These are phyloP conservation scores for Sorex maritimensis DNA, from an alignment of 2,797 vertebrate genomes.

Conservation along the genomic window DNA sequence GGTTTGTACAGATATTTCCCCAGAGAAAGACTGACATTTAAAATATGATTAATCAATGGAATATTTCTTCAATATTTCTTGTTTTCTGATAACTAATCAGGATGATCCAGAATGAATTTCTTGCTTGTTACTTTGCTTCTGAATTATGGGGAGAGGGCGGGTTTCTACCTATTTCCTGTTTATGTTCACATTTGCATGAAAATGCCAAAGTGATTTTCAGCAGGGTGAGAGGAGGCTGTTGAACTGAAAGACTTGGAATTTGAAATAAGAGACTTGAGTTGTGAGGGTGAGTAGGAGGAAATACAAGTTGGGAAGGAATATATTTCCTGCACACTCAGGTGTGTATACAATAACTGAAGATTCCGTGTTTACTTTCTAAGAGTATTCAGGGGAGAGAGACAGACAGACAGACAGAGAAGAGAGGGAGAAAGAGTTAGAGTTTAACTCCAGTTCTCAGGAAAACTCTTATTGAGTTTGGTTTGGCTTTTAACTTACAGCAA, in stretches of 20 bases:
- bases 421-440: neutral
- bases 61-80: neutral
- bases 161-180: slow-evolving; percentile 16
- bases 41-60: neutral
- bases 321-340: neutral
- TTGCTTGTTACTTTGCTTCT: neutral
- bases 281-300: accelerated
- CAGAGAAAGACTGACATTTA: slow-evolving; percentile 32
- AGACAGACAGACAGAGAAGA: too few relatives aligned
- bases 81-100: neutral
- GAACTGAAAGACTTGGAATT: slow-evolving; percentile 30
- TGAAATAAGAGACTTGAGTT: slow-evolving; percentile 13
- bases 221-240: neutral
- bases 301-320: neutral
- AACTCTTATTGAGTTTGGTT: neutral
- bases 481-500: neutral
- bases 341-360: neutral
- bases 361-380: neutral
- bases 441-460: neutral
- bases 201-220: slow-evolving; percentile 27
- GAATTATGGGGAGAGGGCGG: too few relatives aligned
- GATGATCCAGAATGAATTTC: neutral
- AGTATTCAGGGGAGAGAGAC: neutral
- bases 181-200: slow-evolving; percentile 28
- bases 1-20: neutral